These are phyloP conservation scores for Thripadectes ignobilis DNA, from an alignment of 2,797 vertebrate species.

Conservation along the genomic window DNA sequence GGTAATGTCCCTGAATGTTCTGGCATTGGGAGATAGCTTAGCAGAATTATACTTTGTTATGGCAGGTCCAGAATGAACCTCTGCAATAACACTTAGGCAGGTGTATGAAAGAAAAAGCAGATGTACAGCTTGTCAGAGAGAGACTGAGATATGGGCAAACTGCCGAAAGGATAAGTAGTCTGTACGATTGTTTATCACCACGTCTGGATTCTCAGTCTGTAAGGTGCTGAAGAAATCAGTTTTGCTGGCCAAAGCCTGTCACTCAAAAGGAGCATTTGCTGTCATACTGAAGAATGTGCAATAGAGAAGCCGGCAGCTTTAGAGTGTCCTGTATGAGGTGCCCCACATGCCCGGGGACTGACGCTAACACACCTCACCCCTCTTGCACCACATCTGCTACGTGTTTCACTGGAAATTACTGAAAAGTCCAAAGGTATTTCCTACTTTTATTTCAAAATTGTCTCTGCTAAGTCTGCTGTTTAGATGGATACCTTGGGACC, in stretches of 20 bases:
- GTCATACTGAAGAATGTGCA: neutral
- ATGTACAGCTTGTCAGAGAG: neutral
- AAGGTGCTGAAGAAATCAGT: neutral
- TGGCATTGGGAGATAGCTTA: neutral
- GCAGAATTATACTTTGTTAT: neutral
- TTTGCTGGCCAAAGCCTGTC: neutral
- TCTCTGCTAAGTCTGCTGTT: neutral
- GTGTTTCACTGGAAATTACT: neutral
- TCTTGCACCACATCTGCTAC: neutral
- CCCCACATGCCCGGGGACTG: fast-evolving
- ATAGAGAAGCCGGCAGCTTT: neutral
- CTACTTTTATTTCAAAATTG: neutral
- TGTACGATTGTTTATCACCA: neutral
- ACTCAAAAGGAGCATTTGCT: neutral
- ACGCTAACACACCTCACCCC: neutral
- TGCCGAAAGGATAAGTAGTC: neutral
- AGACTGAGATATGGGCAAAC: neutral
- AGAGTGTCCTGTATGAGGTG: neutral
- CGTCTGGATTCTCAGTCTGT: neutral
- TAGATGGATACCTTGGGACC: neutral
- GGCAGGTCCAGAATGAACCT: neutral
- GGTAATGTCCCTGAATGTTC: slow-evolving; percentile 69
- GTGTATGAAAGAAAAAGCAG: neutral
- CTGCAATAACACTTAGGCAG: neutral
- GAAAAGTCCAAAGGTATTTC: neutral